These are phyloP conservation scores for Chorisops tibialis DNA, from an alignment of 2,888 invertebrate genomes.

Conservation along the genomic window DNA sequence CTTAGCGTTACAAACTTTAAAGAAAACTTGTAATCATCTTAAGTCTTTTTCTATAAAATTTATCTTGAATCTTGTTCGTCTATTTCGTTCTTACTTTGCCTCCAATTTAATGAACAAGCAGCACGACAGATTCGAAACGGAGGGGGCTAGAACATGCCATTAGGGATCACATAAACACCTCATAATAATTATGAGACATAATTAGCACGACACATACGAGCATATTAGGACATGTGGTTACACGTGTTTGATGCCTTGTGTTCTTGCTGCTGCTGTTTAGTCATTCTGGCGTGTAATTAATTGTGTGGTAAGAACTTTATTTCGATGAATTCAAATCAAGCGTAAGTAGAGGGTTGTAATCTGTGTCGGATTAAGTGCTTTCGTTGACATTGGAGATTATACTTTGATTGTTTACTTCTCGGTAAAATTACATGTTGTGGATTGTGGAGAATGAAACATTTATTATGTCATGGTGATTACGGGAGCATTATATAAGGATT, in stretches of 20 bases:
- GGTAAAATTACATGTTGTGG: slow-evolving; percentile 15
- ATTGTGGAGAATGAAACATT: slow-evolving; percentile 15
- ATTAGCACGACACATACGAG: slow-evolving; percentile 22
- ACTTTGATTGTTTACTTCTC: slow-evolving; percentile 21
- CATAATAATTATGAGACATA: slow-evolving; percentile 26
- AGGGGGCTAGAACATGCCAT: background rate
- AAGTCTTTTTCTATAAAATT: too few relatives aligned
- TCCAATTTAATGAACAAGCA: too few relatives aligned
- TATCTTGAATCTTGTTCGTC: too few relatives aligned
- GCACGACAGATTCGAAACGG: too few relatives aligned
- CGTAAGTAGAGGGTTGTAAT: slow-evolving; percentile 15
- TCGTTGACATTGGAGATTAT: slow-evolving; percentile 19
- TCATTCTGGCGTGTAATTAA: slow-evolving; percentile 15
- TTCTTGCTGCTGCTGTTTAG: slow-evolving; percentile 3
- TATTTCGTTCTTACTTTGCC: too few relatives aligned
- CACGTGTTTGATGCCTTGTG: slow-evolving; percentile 11
- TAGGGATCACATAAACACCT: slow-evolving; percentile 12
- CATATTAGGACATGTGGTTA: slow-evolving; percentile 20
- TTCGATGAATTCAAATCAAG: slow-evolving; percentile 25
- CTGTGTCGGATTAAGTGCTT: slow-evolving; percentile 26
- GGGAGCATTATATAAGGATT: too few relatives aligned
- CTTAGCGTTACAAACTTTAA: too few relatives aligned
- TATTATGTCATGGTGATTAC: background rate
- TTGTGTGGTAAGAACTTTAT: slow-evolving; percentile 18
- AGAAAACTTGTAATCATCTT: too few relatives aligned